Base-by-base conservation (phyloP, 2,888 invertebrate species). In the Odontomyia ornata region DNA sequence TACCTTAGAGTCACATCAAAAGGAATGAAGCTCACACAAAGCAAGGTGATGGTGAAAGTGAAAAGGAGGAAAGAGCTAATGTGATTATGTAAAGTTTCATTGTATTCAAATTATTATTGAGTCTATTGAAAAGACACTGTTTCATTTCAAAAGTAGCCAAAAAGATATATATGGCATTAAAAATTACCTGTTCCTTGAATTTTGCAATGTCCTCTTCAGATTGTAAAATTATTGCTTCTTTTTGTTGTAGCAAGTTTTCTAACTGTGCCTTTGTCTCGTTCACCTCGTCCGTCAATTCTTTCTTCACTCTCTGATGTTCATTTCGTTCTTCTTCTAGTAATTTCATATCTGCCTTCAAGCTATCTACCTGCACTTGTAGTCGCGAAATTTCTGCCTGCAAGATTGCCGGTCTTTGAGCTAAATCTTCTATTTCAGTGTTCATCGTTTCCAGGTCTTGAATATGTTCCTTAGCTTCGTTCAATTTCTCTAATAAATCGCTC, bases 121-220 rank as follows among this genome's bases (percentile, higher is more conserved):
- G n/a, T n/a, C n/a, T n/a, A n/a, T n/a, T n/a, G n/a, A n/a, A n/a
- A n/a, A n/a, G n/a, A n/a, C n/a, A n/a, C n/a, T n/a, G n/a, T n/a
- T n/a, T n/a, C n/a, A n/a, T n/a, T n/a, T n/a, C n/a, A n/a, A n/a
- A n/a, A n/a, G n/a, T n/a, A n/a, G n/a, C n/a, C n/a, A n/a, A n/a
- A n/a, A n/a, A n/a, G n/a, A n/a, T n/a, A n/a, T n/a, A n/a, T n/a
- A n/a, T n/a, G n/a, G n/a, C 15, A 52, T 52, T 52, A 52, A 9
- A 52, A 36, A 13, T 69, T 69, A 69, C 69, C 69, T 69, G 69
- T n/a, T 69, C 69, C 47, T 47, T 69, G 1, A 69, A 25, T 27
- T 69, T 69, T n/a, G 30, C 47, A 2, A 69, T 25, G n/a, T 69
- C 69, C 1, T 69, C 47, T 47, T 47, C 69, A 1, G 69, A 69